phyloP scores from a whole-genome alignment of 2,113 vertebrate genomes.

The Patagioenas fasciata region DNA sequence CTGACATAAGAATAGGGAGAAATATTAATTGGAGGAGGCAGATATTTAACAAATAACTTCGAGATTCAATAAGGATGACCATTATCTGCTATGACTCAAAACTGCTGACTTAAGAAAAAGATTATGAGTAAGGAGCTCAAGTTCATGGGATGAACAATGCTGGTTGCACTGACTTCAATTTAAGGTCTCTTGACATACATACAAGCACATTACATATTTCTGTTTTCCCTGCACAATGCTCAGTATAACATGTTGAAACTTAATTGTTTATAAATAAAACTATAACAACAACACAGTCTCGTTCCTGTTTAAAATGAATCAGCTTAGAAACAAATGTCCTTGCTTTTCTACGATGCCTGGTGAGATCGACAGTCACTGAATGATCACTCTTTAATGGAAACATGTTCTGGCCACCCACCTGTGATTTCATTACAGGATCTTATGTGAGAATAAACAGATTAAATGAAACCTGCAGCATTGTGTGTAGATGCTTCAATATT shows the following conservation, averaged over 20 bases:
- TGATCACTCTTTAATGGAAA: not conserved
- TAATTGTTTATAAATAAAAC: not conserved
- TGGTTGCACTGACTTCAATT: not conserved
- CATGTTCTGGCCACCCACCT: not conserved
- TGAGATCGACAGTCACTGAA: not conserved
- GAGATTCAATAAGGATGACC: not conserved
- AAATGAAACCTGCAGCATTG: not conserved
- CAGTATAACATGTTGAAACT: not conserved
- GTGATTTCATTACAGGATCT: not conserved
- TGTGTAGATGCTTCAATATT: not conserved
- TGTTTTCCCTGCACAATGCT: not conserved
- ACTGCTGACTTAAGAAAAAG: not conserved
- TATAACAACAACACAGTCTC: not conserved
- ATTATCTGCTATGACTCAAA: not conserved
- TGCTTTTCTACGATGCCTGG: not conserved
- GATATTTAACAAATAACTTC: not conserved
- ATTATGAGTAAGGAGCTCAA: not conserved
- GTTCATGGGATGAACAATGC: not conserved
- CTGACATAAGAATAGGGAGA: not conserved
- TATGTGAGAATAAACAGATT: not conserved
- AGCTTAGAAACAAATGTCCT: not conserved
- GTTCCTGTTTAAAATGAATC: not conserved
- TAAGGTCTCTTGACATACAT: not conserved
- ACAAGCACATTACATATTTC: not conserved
- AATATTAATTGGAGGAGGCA: not conserved